These are phyloP conservation scores for Drepana arcuata DNA, from an alignment of 1,140 invertebrate genomes.

Conservation along the genomic window DNA sequence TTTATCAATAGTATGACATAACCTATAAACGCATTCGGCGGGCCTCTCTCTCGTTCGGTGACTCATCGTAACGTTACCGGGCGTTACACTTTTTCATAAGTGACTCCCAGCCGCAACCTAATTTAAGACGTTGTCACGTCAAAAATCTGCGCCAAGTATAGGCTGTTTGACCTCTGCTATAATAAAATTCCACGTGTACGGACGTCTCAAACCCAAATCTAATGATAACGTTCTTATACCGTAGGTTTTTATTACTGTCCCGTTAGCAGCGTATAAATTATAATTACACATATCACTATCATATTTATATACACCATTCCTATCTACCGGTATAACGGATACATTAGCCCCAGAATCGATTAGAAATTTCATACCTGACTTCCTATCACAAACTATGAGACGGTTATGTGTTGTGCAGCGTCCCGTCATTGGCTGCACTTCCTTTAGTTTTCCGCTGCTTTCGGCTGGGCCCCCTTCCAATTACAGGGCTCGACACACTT, in stretches of 20 bases:
- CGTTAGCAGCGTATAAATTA: constrained; percentile 16
- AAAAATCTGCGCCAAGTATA: no score
- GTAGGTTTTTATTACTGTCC: constrained; percentile 34
- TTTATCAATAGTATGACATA: no score
- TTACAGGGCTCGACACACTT: constrained; percentile 8
- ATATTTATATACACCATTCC: background rate
- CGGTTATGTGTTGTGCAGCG: background rate
- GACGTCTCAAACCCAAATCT: constrained; percentile 30
- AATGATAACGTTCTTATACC: constrained; percentile 29
- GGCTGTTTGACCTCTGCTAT: constrained; percentile 32
- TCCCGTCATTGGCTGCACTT: background rate
- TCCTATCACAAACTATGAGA: background rate
- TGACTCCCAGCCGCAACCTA: no score
- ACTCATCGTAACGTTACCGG: no score
- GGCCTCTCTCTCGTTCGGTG: no score
- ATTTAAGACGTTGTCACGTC: no score
- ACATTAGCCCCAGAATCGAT: constrained; percentile 18
- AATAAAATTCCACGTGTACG: constrained; percentile 33
- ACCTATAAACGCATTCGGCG: no score
- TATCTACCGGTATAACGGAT: constrained; percentile 12
- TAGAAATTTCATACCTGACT: constrained; percentile 7
- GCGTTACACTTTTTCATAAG: no score
- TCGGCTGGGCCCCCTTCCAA: constrained; percentile 4
- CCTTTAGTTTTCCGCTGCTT: background rate
- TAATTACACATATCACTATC: background rate